phyloP scores from a whole-genome alignment of 2,113 vertebrate genomes.

The Otocyon megalotis region DNA sequence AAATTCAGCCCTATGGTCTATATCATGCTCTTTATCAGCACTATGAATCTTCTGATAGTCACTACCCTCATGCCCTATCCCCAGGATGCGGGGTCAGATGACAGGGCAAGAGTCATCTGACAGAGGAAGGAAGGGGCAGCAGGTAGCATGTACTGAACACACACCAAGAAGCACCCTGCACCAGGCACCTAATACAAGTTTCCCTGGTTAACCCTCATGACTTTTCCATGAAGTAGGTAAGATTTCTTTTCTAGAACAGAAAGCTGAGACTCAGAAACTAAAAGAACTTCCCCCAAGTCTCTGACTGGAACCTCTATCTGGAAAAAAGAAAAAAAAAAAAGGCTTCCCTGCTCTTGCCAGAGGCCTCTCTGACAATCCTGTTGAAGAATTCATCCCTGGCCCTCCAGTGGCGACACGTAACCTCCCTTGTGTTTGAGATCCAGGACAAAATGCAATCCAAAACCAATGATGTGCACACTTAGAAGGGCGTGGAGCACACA shows the following conservation, averaged over 20 bases:
- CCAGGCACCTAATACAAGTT: neutral
- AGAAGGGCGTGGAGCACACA: fast-evolving
- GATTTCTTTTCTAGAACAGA: neutral
- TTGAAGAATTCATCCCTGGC: neutral
- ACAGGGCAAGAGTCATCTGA: too few relatives aligned
- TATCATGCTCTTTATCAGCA: neutral
- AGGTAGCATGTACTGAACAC: neutral
- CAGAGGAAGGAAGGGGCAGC: neutral
- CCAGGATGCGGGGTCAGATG: neutral
- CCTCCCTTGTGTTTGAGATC: neutral
- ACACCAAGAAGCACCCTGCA: neutral
- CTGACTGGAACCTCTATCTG: neutral
- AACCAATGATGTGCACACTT: fast-evolving
- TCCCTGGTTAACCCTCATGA: neutral
- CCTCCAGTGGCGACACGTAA: neutral
- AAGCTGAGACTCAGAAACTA: neutral
- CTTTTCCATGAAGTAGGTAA: neutral
- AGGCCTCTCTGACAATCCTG: neutral
- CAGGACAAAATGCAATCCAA: neutral
- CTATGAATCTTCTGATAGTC: neutral
- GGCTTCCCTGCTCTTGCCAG: neutral
- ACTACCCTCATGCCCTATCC: neutral
- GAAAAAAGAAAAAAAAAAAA: neutral
- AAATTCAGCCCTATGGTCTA: neutral
- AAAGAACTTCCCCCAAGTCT: neutral